A percentile compares a stretch with the other conserved stretches of the same genome.
These are phyloP conservation scores for Tipula vernalis DNA, from an alignment of 2,888 invertebrate genomes.

Conservation along the genomic window DNA sequence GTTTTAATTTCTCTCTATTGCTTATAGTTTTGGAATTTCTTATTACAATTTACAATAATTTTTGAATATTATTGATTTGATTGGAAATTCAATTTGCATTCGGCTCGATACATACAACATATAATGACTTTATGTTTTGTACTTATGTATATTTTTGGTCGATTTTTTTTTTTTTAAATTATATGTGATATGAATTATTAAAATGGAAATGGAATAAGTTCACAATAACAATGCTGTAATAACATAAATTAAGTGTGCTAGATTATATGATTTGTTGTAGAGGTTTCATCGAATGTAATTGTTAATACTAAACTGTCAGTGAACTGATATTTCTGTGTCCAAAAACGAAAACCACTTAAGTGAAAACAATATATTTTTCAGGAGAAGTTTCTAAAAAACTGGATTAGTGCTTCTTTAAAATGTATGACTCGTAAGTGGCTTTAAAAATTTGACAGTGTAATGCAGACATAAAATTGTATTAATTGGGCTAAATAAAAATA, in stretches of 20 bases:
- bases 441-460: no score
- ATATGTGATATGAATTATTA: neutral
- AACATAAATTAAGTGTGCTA: neutral
- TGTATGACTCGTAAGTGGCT: no score
- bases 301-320: no score
- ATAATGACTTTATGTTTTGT: neutral
- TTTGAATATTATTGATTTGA: neutral
- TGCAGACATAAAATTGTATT: no score
- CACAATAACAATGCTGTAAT: neutral
- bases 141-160: neutral
- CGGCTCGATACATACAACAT: neutral
- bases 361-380: no score
- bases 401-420: no score
- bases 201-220: neutral
- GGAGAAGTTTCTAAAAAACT: no score
- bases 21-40: neutral
- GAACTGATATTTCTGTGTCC: no score
- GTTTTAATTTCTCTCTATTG: neutral
- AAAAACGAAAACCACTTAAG: no score
- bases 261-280: neutral
- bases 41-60: neutral
- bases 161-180: neutral
- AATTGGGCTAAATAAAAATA: no score
- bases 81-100: neutral
- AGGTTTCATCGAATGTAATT: no score